Base-by-base conservation (phyloP, 2,888 invertebrate species). In the Tetragonula carbonaria region DNA sequence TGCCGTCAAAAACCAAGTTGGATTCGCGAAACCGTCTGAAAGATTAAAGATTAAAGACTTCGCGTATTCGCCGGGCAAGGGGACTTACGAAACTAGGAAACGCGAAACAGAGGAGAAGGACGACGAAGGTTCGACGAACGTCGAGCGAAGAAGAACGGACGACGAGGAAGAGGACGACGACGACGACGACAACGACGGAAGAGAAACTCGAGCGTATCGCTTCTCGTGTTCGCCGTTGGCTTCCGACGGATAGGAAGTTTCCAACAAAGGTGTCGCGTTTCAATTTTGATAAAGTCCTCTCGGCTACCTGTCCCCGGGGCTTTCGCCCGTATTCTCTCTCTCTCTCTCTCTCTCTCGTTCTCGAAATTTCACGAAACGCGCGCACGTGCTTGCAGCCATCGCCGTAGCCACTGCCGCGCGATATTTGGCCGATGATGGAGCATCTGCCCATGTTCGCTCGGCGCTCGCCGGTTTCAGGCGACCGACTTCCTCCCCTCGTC, bases 201-300 rank as follows among this genome's bases (percentile, higher is more conserved):
- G n/a, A 18, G 63, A 71, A 83, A 76, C 65, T 53, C 59, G 71
- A 84, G 84, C 84, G 81, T 81, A 63, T 84, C 77, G 76, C 71
- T 23, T 53, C 70, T 71, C 76, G 70, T 66, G 71, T 63, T 83
- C 71, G 28, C 62, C 16, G 66, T 66, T 53, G 68, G 75, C 86
- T 88, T 88, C 77, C 86, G 84, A 78, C 86, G 82, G 77, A 73
- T 78, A 78, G 73, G 62, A 86, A 87, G 72, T 90, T 89, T 82
- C 87, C 88, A 87, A 91, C 90, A 90, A 92, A 91, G 89, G 86
- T 90, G 90, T 90, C 89, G 87, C 90, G 86, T 90, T 91, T 91
- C 92, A 91, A 92, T 92, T 92, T 91, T 90, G 89, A 92, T 91
- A 88, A 90, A 90, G 87, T 87, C 88, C 82, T 82, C 82, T 82